Evolutionary conservation across 2,113 vertebrate species (phyloP).

Genomic region (human (Homo sapiens)): DNA sequence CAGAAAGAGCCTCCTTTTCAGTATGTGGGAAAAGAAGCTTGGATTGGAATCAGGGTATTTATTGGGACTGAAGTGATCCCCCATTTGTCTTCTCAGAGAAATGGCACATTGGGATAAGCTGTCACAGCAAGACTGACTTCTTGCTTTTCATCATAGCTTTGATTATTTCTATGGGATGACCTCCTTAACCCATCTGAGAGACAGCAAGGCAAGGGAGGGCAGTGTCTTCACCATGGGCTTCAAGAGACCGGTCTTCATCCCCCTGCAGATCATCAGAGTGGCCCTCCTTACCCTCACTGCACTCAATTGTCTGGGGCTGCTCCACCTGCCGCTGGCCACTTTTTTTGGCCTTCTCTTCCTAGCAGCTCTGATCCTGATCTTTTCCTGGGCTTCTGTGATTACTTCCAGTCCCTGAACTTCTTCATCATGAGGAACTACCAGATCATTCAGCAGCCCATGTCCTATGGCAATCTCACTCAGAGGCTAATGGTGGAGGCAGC

Average conservation of each 20-base stretch:
- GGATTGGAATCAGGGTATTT: rapidly evolving
- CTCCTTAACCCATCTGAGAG: conserved; percentile 87
- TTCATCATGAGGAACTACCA: conserved; percentile 87
- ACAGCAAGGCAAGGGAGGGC: conserved; percentile 89
- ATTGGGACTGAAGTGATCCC: rapidly evolving
- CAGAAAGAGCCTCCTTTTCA: rapidly evolving
- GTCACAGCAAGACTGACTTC: conserved; percentile 87
- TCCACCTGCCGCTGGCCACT: conserved; percentile 54
- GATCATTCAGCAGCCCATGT: conserved; percentile 89
- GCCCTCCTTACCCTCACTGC: conserved; percentile 69
- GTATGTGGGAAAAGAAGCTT: rapidly evolving
- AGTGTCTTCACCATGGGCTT: conserved; percentile 79
- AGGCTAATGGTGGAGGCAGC: conserved; percentile 87
- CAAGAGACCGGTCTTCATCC: conserved; percentile 48
- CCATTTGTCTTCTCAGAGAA: conserved; percentile 83
- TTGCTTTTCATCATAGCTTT: conserved; percentile 91
- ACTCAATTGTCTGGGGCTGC: conserved; percentile 68
- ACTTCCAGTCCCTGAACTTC: conserved; percentile 89
- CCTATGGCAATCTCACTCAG: conserved; percentile 88
- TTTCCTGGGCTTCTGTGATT: conserved; percentile 76
- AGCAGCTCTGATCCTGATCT: not conserved
- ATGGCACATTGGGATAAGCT: conserved; percentile 94
- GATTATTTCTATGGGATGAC: conserved; percentile 91
- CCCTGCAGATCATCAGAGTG: conserved; percentile 49
- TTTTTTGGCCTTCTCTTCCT: conserved; percentile 65